phyloP scores from a whole-genome alignment of 2,113 vertebrate genomes.

The Hydropotes inermis region DNA sequence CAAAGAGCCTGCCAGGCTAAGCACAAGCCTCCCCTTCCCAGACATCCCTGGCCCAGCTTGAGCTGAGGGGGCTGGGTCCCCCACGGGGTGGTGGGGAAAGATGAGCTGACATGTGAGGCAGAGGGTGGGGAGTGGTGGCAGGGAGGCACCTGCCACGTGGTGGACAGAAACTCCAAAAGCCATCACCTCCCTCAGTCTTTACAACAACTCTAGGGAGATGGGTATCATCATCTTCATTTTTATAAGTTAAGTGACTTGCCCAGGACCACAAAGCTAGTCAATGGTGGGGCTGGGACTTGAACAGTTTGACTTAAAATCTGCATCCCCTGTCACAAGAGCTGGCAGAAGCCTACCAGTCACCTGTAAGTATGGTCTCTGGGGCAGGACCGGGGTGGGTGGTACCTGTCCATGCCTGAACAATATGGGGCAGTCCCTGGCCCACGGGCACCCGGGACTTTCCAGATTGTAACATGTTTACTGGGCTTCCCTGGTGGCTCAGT shows the following conservation, averaged over 20 bases:
- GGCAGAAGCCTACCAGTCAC: neutral
- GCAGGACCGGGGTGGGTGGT: no score
- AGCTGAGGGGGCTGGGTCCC: neutral
- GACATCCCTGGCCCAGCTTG: neutral
- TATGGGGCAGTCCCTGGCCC: neutral
- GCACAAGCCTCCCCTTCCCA: neutral
- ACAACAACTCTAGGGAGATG: neutral
- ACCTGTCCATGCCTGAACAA: neutral
- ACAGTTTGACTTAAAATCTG: neutral
- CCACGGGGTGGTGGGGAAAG: neutral
- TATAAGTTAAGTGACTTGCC: neutral
- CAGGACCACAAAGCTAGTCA: neutral
- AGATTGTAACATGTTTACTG: neutral
- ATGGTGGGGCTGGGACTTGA: neutral
- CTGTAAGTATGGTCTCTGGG: neutral
- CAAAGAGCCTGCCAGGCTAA: neutral
- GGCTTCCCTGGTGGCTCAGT: neutral
- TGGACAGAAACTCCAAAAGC: neutral
- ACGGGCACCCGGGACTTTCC: neutral
- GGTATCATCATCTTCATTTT: neutral
- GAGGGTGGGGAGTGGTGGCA: neutral
- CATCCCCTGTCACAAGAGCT: neutral
- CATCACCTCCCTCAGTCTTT: neutral
- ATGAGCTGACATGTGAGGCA: neutral
- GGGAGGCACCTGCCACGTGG: neutral